These are phyloP conservation scores for Malthinus flaveolus DNA, from an alignment of 2,888 invertebrate species.

Conservation along the genomic window DNA sequence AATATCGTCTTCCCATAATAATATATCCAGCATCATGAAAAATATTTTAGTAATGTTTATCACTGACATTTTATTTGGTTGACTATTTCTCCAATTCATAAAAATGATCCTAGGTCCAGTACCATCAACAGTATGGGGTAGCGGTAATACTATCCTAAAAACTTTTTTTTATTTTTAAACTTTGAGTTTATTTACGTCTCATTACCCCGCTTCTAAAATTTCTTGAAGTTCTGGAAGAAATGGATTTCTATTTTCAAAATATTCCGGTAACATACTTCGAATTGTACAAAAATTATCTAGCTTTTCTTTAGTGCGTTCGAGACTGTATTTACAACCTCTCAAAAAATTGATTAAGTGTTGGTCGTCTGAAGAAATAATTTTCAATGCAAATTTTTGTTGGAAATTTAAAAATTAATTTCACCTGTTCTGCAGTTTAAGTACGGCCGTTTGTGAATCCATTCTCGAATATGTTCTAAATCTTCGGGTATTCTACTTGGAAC, in stretches of 20 bases:
- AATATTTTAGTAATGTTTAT: background rate
- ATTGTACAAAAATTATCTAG: conserved; percentile 63
- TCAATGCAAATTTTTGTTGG: too few relatives aligned
- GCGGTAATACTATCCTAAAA: background rate
- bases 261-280: conserved; percentile 61
- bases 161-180: conserved; percentile 24
- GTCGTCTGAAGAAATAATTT: too few relatives aligned
- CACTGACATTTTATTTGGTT: too few relatives aligned
- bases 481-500: conserved; percentile 55
- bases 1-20: conserved; percentile 62
- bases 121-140: too few relatives aligned
- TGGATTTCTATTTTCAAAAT: conserved; percentile 59
- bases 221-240: conserved; percentile 39
- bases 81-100: too few relatives aligned
- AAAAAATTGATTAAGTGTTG: conserved; percentile 60
- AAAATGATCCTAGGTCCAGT: too few relatives aligned
- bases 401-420: too few relatives aligned
- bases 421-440: conserved; percentile 62
- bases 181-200: too few relatives aligned
- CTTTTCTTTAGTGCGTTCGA: conserved; percentile 60
- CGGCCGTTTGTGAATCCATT: conserved; percentile 62
- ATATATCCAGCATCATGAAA: conserved; percentile 60
- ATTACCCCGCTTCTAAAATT: conserved; percentile 53
- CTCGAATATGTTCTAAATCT: conserved; percentile 58
- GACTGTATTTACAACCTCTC: conserved; percentile 60